A percentile compares a stretch with the other conserved stretches of the same genome.
phyloP scores from a whole-genome alignment of 2,797 vertebrate genomes.

The Pipistrellus nathusii region DNA sequence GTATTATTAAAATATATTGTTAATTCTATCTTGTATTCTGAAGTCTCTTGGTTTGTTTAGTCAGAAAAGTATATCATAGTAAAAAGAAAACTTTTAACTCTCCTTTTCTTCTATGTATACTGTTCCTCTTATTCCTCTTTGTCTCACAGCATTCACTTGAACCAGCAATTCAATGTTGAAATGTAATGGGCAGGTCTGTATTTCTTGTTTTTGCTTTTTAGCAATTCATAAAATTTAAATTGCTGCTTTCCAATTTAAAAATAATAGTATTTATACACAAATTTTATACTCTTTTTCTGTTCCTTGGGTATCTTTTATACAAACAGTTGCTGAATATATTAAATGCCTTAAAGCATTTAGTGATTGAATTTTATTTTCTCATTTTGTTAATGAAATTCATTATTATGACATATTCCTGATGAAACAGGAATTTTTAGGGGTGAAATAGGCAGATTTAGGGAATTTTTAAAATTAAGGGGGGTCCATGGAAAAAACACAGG shows the following conservation, averaged over 20 bases:
- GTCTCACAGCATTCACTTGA: not conserved
- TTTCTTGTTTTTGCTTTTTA: not conserved
- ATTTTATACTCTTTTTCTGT: not conserved
- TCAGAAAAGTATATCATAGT: not conserved
- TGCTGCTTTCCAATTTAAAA: not conserved
- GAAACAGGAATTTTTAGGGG: no score
- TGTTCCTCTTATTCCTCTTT: not conserved
- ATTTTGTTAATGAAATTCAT: not conserved
- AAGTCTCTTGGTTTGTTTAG: not conserved
- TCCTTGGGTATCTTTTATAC: not conserved
- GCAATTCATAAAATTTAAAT: not conserved
- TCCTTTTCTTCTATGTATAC: not conserved
- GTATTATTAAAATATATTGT: conserved; percentile 14
- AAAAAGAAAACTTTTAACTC: not conserved
- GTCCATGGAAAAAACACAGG: no score
- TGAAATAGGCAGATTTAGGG: no score
- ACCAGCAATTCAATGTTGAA: not conserved
- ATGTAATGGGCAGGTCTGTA: not conserved
- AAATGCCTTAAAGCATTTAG: not conserved
- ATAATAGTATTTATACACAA: not conserved
- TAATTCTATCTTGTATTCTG: not conserved
- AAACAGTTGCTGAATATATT: not conserved
- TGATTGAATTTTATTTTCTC: conserved; percentile 10
- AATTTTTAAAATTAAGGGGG: no score
- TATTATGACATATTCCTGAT: not conserved